Base-by-base conservation (phyloP, 2,888 invertebrate species). In the Lochmaea crataegi region DNA sequence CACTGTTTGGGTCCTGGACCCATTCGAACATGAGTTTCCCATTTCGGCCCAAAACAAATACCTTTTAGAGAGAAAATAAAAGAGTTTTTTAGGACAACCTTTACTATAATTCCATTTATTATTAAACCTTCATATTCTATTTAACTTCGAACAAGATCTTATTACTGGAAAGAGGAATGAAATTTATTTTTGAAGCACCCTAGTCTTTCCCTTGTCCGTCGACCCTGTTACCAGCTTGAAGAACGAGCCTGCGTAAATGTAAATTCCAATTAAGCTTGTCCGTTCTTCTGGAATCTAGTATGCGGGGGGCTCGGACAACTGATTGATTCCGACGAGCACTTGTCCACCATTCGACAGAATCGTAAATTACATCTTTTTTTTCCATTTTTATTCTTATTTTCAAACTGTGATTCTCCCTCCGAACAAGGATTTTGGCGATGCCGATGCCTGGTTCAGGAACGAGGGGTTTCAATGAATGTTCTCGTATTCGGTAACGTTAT, bases 221-320 rank as follows among this genome's bases (percentile, higher is more conserved):
- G 18, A 2, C 61, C 53, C 18, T 69, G 69, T 68, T 38, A 11
- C 16, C 42, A 63, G 42, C 16, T 57, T 76, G 74, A 85, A 81
- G 83, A 82, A 85, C 84, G 84, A 84, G 80, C 81, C 81, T 76
- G 81, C 81, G 81, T 82, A 84, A 84, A 85, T 85, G 85, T 85
- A 85, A 85, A 86, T 85, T 84, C 85, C 85, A 86, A 86, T 86
- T 86, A 86, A 86, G 84, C 82, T 82, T 84, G 84, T 84, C 84
- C 83, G 80, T 81, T 80, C 80, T 81, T 75, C 79, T 79, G 84
- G 83, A 82, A 82, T 82, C 83, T 80, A 80, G 82, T 79, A 79
- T 79, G 84, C 83, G 82, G 83, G 83, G 84, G 84, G 84, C 81
- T 81, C 82, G 81, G 85, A 85, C 86, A 86, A 86, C 85, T 86